Evolutionary conservation across 1,140 invertebrate genomes (phyloP), one percentile per base, ranked within the genome.

Genomic region (Drosophila ficusphila): DNA sequence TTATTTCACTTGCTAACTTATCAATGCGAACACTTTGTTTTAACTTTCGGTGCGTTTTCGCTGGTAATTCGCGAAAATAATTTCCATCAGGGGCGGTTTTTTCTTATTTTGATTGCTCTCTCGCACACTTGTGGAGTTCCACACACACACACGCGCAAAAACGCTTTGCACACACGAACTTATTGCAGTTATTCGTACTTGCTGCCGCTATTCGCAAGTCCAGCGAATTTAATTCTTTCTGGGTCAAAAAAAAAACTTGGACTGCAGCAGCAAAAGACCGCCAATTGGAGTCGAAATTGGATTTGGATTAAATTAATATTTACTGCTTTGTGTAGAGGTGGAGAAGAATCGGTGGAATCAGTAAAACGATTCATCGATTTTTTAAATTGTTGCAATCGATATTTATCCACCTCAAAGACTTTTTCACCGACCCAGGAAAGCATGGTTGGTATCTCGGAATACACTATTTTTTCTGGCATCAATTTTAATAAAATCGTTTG

Each of bases 31-130:
- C 14, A 38, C 36, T 44, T 44, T 27, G 25, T 58, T 36, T 23
- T 8, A 47, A 33, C n/a, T 25, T 57, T 69, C 46, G 27, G 23
- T 23, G 46, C 8, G 39, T 65, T 81, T 81, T 88, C 34, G 62
- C 52, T 53, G 47, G 39, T 36, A 58, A 67, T 76, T 81, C 64
- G 42, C 34, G 46, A 42, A 51, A 74, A 77, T 56, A 77, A 77
- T 44, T 81, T 81, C 82, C 81, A 86, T 86, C 76, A 86, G 81
- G 78, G 81, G 53, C 70, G 57, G 29, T 46, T 44, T 75, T 31
- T 71, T 71, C 72, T 86, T 88, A 88, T 86, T 86, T 86, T 88
- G 82, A 88, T 83, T 88, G 56, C 65, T 70, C 62, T 69, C 73
- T 69, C 76, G 58, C 81, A 85, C 81, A 86, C 81, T 86, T 86